phyloP scores from a whole-genome alignment of 2,888 invertebrate genomes.

The Pyrrhia umbra region DNA sequence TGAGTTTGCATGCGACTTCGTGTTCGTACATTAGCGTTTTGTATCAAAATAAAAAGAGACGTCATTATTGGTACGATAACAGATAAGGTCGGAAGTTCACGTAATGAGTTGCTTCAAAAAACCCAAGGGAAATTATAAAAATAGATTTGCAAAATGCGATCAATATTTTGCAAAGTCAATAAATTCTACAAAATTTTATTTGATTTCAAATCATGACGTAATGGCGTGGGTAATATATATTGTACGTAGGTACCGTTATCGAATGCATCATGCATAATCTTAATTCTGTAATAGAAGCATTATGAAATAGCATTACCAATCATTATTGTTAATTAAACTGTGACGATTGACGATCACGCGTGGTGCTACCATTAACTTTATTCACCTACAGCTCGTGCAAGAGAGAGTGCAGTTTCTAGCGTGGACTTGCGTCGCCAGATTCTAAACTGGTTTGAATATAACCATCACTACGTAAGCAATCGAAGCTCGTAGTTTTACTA shows the following conservation, averaged over 20 bases:
- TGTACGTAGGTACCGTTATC: not conserved
- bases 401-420: constrained; percentile 71
- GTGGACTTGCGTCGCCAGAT: constrained; percentile 56
- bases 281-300: constrained; percentile 3
- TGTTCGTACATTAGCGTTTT: constrained; percentile 25
- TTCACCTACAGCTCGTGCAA: constrained; percentile 54
- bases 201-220: constrained; percentile 20
- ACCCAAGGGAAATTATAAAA: not conserved
- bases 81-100: constrained; percentile 44
- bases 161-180: not conserved
- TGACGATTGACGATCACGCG: constrained; percentile 26
- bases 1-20: constrained; percentile 18
- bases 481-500: constrained; percentile 3
- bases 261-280: constrained; percentile 9
- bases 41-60: constrained; percentile 45
- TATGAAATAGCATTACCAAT: constrained; percentile 13
- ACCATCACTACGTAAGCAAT: constrained; percentile 30
- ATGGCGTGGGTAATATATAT: constrained; percentile 8
- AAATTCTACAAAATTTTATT: not conserved
- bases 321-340: constrained; percentile 27
- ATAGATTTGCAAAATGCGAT: not conserved
- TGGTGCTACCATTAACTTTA: constrained; percentile 56
- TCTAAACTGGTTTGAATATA: constrained; percentile 65
- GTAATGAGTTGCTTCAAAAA: constrained; percentile 19
- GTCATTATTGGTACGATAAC: constrained; percentile 29